Base-by-base conservation (phyloP, 2,888 invertebrate species). In the Gortyna flavago region DNA sequence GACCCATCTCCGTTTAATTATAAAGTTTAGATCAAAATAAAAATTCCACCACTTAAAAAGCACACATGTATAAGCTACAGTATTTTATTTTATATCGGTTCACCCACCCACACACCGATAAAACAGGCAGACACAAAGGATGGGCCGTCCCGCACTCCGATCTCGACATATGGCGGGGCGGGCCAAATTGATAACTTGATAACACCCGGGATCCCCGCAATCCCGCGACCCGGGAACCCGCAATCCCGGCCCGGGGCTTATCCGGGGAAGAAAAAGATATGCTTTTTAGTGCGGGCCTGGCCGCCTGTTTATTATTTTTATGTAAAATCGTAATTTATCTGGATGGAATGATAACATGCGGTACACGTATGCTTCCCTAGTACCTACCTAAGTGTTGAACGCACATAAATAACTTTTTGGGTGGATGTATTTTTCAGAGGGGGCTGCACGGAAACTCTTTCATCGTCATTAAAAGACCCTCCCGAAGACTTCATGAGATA, bases 141-240 rank as follows among this genome's bases (percentile, higher is more conserved):
- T 69, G 57, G 77, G 66, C 74, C 76, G 72, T 62, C 68, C 75
- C 59, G 72, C 57, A 57, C 78, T 73, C 70, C 84, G 75, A 84
- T 84, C 87, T 83, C 83, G 77, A 88, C 88, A 87, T 88, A 88
- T 86, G 86, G 82, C 80, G 68, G 87, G 86, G 86, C 90, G 90
- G 87, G 91, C 90, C 90, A 93, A 94, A 95, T 95, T 95, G 95
- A 95, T 95, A 95, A 95, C 94, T 94, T 94, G 94, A 95, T 95
- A 95, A 95, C 94, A 90, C 89, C 89, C 91, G 80, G 80, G 85
- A 84, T 87, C 87, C 87, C 89, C 86, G 81, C 89, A 89, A 91
- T 90, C 90, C 86, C 87, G 87, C 82, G 86, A 83, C 87, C 86
- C 87, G 85, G 85, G 86, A 87, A 75, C 86, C 87, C 86, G 81